Evolutionary conservation across 2,113 vertebrate species (phyloP).

Genomic region (Centropristis striata): DNA sequence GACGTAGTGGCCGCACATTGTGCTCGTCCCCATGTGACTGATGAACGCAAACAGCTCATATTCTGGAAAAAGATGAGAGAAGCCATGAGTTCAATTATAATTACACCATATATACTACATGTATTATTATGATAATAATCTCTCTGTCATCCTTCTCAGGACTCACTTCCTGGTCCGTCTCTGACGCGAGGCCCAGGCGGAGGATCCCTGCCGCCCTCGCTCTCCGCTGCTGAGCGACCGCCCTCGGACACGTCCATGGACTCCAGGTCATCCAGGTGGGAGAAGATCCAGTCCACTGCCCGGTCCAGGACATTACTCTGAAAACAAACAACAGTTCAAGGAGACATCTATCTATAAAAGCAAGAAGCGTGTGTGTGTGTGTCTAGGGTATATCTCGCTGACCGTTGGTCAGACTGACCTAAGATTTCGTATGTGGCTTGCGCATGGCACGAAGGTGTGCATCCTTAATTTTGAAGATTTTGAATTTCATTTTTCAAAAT

Average conservation of each 20-base stretch:
- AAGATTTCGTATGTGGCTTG: too few species aligned
- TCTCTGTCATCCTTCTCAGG: background rate
- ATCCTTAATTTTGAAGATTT: too few species aligned
- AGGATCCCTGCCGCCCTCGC: constrained; percentile 90
- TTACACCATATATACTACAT: too few species aligned
- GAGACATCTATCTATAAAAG: too few species aligned
- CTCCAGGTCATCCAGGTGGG: constrained; percentile 96
- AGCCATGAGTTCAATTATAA: too few species aligned
- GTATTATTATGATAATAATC: too few species aligned
- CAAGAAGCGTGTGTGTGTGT: too few species aligned
- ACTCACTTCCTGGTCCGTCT: constrained; percentile 94
- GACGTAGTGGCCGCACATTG: constrained; percentile 99
- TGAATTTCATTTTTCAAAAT: too few species aligned
- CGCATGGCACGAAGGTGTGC: too few species aligned
- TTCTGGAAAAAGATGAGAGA: constrained; percentile 80
- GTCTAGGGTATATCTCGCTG: too few species aligned
- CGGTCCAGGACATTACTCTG: constrained; percentile 96
- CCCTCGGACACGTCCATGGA: constrained; percentile 99
- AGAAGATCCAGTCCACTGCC: constrained; percentile 99
- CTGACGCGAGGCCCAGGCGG: constrained; percentile 96
- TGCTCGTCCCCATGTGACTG: constrained; percentile 99
- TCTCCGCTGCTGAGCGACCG: constrained; percentile 93
- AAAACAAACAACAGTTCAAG: background rate
- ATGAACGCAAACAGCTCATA: constrained; percentile 99
- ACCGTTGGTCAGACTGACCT: too few species aligned